Evolutionary conservation across 2,113 vertebrate species (phyloP).

Genomic region (Tragelaphus imberbis): DNA sequence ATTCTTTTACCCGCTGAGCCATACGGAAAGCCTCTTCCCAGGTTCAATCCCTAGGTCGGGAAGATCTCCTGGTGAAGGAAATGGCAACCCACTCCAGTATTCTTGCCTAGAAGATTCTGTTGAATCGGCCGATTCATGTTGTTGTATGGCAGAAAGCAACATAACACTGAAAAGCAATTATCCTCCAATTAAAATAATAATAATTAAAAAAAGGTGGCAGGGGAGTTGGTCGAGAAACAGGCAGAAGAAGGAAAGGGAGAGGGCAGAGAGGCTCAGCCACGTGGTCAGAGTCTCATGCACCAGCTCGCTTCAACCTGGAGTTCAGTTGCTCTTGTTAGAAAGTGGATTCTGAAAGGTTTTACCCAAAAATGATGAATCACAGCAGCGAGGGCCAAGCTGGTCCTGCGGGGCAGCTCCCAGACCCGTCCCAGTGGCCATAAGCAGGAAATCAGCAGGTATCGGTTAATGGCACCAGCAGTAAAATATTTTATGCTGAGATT

Average conservation of each 20-base stretch:
- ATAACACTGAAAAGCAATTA: neutral
- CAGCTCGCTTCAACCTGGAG: neutral
- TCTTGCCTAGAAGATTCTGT: neutral
- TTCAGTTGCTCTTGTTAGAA: neutral
- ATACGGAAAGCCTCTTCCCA: neutral
- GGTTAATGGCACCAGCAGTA: neutral
- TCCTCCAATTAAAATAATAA: neutral
- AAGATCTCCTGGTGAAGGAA: neutral
- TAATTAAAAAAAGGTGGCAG: neutral
- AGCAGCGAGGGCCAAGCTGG: neutral
- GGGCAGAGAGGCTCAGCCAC: neutral
- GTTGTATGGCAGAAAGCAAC: neutral
- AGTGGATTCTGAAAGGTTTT: neutral
- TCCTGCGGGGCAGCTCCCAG: neutral
- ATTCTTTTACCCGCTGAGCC: no score
- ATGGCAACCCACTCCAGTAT: neutral
- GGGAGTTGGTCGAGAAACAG: no score
- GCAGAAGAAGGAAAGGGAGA: neutral
- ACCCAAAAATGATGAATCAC: neutral
- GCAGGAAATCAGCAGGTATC: neutral
- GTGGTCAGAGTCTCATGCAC: neutral
- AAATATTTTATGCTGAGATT: neutral
- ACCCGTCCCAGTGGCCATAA: no score
- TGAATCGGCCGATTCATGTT: accelerated
- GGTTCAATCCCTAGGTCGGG: neutral